Percentiles rank a stretch among this genome's conserved stretches.
Evolutionary conservation across 2,797 vertebrate genomes (phyloP).

Genomic region (Amblyopsis hoosieri): DNA sequence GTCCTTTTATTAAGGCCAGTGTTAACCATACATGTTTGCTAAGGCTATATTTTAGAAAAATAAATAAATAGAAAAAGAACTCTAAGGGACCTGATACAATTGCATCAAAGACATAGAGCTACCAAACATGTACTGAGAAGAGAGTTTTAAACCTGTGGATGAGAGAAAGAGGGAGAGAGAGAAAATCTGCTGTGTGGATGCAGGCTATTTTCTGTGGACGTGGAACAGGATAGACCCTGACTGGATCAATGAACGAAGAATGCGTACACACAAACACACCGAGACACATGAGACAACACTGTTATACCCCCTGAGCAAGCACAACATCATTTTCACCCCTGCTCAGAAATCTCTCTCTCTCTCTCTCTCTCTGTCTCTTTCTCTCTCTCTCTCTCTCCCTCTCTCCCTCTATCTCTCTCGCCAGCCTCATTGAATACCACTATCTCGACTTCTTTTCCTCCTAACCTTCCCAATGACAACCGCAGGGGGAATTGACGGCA

Average conservation of each 20-base stretch:
- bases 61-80: neutral
- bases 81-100: neutral
- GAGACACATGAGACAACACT: conserved; percentile 23
- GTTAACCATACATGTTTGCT: too few relatives aligned
- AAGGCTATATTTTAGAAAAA: too few relatives aligned
- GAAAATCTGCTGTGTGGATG: conserved; percentile 9
- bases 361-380: conserved; percentile 1
- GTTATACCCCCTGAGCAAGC: conserved; percentile 44
- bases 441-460: conserved; percentile 52
- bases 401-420: neutral
- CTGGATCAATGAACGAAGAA: conserved; percentile 40
- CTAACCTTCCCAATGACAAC: conserved; percentile 84
- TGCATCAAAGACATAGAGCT: neutral
- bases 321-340: conserved; percentile 48
- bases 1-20: too few relatives aligned
- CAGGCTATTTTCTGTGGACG: conserved; percentile 22
- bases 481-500: conserved; percentile 78
- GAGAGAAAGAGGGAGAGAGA: neutral
- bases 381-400: too few relatives aligned
- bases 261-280: conserved; percentile 1
- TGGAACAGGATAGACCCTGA: conserved; percentile 27
- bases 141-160: conserved; percentile 4
- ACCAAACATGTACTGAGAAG: neutral
- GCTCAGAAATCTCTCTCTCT: conserved; percentile 36
- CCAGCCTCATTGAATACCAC: conserved; percentile 51